A percentile compares a stretch with the other conserved stretches of the same genome.
phyloP scores from a whole-genome alignment of 1,140 invertebrate genomes.

The Aphelinus certus region DNA sequence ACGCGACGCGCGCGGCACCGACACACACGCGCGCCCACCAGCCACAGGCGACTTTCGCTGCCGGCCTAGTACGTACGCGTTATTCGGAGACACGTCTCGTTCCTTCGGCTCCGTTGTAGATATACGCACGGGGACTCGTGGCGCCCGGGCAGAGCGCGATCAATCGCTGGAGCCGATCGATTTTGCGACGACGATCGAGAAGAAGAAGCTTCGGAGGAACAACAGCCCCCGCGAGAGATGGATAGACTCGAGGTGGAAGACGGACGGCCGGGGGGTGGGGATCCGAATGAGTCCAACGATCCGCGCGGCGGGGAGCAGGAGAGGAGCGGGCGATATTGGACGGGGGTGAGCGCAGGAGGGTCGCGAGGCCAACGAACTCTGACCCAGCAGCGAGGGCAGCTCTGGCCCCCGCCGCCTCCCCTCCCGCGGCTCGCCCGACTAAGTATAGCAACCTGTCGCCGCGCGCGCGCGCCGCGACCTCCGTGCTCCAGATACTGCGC shows the following conservation, averaged over 20 bases:
- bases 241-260: not conserved
- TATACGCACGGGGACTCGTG: not conserved
- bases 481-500: constrained; percentile 47
- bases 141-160: not conserved
- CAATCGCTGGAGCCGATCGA: not conserved
- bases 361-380: constrained; percentile 56
- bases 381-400: constrained; percentile 55
- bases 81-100: not conserved
- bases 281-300: constrained; percentile 14
- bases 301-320: not conserved
- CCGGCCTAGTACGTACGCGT: not conserved
- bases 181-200: too few relatives aligned
- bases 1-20: too few relatives aligned
- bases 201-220: not conserved
- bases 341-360: not conserved
- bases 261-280: not conserved
- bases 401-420: constrained; percentile 37
- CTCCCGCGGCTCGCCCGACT: constrained; percentile 26
- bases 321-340: not conserved
- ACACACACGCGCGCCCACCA: too few relatives aligned
- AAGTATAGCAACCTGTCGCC: constrained; percentile 55
- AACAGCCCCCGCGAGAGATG: not conserved
- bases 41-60: not conserved
- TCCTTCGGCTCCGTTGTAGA: not conserved
- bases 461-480: not conserved